A percentile compares a stretch with the other conserved stretches of the same genome.
phyloP scores from a whole-genome alignment of 2,113 vertebrate species.

The Equus quagga region DNA sequence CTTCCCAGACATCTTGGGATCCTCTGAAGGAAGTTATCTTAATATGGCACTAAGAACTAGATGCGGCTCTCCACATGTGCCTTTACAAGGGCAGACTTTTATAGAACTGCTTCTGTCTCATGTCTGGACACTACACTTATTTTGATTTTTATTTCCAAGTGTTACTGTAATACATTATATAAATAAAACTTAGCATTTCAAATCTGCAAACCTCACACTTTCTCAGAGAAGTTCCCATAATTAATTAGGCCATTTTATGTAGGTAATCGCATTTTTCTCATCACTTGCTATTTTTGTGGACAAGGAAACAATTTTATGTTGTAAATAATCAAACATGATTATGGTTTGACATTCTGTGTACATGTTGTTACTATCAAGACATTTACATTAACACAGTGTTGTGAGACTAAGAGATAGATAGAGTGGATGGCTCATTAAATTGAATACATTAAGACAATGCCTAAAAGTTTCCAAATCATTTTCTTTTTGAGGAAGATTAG shows the following conservation, averaged over 20 bases:
- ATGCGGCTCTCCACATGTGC: background rate
- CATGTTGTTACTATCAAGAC: background rate
- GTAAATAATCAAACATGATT: background rate
- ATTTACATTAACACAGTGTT: background rate
- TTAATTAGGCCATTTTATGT: background rate
- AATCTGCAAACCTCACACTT: conserved; percentile 7
- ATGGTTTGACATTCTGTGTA: background rate
- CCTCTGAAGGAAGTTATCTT: background rate
- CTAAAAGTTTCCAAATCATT: conserved; percentile 1
- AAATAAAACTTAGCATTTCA: conserved; percentile 41
- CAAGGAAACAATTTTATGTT: conserved; percentile 10
- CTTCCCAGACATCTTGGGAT: background rate
- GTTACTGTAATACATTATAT: background rate
- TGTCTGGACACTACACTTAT: background rate
- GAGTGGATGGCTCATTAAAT: background rate
- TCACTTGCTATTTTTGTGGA: background rate
- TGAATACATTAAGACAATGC: background rate
- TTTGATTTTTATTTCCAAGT: conserved; percentile 41
- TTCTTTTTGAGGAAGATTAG: background rate
- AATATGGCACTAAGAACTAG: background rate
- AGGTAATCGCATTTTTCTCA: conserved; percentile 13
- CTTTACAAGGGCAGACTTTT: background rate
- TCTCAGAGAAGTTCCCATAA: background rate
- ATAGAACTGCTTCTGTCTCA: background rate
- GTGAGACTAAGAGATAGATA: background rate